These are phyloP conservation scores for Xerus rutilus DNA, from an alignment of 2,797 vertebrate genomes.

Conservation along the genomic window DNA sequence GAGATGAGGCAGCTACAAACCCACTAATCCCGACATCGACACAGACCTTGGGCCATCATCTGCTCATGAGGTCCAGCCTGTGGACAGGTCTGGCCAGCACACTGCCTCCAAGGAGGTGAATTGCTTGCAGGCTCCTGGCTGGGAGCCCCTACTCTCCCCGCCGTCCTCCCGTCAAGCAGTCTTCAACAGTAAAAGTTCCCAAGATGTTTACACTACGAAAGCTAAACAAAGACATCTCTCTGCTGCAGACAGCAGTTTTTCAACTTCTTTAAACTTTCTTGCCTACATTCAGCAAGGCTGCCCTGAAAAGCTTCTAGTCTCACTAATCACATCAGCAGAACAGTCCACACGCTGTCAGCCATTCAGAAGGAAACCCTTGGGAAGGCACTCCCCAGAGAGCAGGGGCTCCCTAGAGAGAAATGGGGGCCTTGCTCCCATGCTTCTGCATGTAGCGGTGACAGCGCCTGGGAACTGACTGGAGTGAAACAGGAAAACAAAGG, in stretches of 20 bases:
- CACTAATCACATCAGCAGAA: too few relatives aligned
- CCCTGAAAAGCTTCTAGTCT: neutral
- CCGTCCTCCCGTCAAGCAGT: fast-evolving
- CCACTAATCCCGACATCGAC: too few relatives aligned
- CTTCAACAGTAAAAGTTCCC: neutral
- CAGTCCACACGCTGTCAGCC: too few relatives aligned
- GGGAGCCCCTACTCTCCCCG: neutral
- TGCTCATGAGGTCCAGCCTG: fast-evolving
- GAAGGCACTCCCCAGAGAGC: neutral
- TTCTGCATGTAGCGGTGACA: neutral
- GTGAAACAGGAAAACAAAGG: neutral
- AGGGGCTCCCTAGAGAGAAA: neutral
- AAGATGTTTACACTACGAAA: neutral
- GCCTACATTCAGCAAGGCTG: neutral
- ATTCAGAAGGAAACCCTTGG: neutral
- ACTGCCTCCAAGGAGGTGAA: fast-evolving
- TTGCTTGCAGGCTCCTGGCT: fast-evolving
- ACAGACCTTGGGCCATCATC: too few relatives aligned
- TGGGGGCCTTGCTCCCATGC: too few relatives aligned
- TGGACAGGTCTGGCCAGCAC: fast-evolving
- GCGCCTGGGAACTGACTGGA: neutral
- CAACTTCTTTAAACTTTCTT: neutral
- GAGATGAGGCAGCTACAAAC: neutral
- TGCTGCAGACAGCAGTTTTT: neutral
- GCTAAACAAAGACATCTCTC: slow-evolving; percentile 16